phyloP scores from a whole-genome alignment of 64 coral and sea anemone genomes.

The Stichodactyla helianthus region DNA sequence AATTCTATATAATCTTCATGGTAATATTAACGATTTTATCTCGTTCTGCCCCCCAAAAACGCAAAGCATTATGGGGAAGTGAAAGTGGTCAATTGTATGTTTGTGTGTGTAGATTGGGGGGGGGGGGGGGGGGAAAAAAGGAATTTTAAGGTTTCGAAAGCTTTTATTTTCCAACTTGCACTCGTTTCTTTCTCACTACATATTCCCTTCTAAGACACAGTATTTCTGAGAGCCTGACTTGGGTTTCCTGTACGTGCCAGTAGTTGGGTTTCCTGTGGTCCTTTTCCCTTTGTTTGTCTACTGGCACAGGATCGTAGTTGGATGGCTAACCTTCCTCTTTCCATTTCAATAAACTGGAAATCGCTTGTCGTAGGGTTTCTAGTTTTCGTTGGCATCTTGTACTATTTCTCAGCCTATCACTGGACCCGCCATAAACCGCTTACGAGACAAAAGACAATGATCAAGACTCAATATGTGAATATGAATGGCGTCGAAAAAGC shows the following conservation, averaged over 20 bases:
- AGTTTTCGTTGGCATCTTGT: background rate
- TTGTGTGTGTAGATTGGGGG: no score
- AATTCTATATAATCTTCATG: no score
- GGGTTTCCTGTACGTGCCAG: background rate
- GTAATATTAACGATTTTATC: no score
- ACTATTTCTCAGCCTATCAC: slow-evolving; percentile 20
- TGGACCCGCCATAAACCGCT: background rate
- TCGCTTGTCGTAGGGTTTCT: background rate
- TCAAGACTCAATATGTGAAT: slow-evolving; percentile 9
- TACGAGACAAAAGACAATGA: background rate
- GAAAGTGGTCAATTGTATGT: no score
- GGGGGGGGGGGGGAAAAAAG: no score
- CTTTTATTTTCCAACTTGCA: no score
- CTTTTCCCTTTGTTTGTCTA: background rate
- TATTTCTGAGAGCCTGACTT: no score
- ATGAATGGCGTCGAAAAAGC: slow-evolving; percentile 30
- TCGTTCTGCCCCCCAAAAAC: no score
- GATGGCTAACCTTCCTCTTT: slow-evolving; percentile 24
- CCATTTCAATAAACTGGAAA: slow-evolving; percentile 19
- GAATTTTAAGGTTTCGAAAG: no score
- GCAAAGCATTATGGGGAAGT: no score
- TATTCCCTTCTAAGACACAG: no score
- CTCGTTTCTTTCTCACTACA: no score
- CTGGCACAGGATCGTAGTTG: background rate
- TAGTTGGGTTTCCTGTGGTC: background rate